Evolutionary conservation across 35 echinoderm and acorn worm species (phyloP).

Genomic region (Apostichopus japonicus): DNA sequence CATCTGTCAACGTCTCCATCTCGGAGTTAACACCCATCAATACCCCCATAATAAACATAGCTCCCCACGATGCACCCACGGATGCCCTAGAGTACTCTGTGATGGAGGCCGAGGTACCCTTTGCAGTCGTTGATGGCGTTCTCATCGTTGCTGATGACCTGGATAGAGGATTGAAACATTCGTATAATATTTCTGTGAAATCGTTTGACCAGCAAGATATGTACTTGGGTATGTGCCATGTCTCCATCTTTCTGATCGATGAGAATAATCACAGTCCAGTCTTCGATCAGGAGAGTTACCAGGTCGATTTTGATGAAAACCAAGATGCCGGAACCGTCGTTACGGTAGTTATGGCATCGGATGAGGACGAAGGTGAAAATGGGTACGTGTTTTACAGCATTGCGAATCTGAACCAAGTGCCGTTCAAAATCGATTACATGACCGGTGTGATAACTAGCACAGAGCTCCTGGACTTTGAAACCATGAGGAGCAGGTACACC

Average conservation of each 20-base stretch:
- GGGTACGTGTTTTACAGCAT: conserved; percentile 95
- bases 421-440: conserved; percentile 91
- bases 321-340: conserved; percentile 56
- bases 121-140: conserved; percentile 67
- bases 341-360: conserved; percentile 63
- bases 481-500: conserved; percentile 83
- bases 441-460: conserved; percentile 91
- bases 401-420: conserved; percentile 90
- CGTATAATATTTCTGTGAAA: conserved; percentile 66
- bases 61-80: conserved; percentile 53
- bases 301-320: conserved; percentile 75
- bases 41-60: conserved; percentile 75
- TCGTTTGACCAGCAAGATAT: conserved; percentile 47
- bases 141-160: conserved; percentile 63
- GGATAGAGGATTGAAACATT: conserved; percentile 52
- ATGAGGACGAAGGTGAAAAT: conserved; percentile 89
- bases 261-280: conserved; percentile 91
- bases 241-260: conserved; percentile 74
- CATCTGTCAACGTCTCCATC: conserved; percentile 70
- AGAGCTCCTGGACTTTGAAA: conserved; percentile 89
- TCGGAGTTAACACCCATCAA: conserved; percentile 78
- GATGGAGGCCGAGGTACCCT: conserved; percentile 54
- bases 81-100: conserved; percentile 66
- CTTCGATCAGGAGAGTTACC: conserved; percentile 76
- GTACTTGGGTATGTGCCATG: conserved; percentile 38